Percentiles rank a stretch among this genome's conserved stretches.
phyloP scores from a whole-genome alignment of 2,113 vertebrate species.

The Proterorhinus semilunaris region DNA sequence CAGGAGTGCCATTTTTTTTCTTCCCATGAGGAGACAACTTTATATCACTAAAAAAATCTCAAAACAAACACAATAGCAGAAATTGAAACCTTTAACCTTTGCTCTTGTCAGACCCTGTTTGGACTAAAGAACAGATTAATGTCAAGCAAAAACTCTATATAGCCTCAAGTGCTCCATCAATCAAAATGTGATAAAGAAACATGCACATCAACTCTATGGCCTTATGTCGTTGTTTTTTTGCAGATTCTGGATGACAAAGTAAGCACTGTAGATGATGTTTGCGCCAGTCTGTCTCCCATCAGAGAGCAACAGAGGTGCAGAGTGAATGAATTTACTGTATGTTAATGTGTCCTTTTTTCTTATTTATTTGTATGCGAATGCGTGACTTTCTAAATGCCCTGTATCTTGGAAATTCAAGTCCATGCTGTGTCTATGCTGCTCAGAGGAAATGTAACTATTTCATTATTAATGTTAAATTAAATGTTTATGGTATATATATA shows the following conservation, averaged over 20 bases:
- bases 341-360: conserved; percentile 6
- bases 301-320: conserved; percentile 45
- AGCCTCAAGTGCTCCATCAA: conserved; percentile 31
- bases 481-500: neutral
- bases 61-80: too few species aligned
- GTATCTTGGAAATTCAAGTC: conserved; percentile 35
- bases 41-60: too few species aligned
- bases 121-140: neutral
- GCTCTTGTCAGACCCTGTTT: neutral
- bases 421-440: conserved; percentile 34
- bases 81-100: neutral
- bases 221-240: conserved; percentile 50
- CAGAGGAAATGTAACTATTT: neutral
- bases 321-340: conserved; percentile 21
- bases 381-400: conserved; percentile 16
- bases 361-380: neutral
- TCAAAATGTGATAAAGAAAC: conserved; percentile 33
- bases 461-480: neutral
- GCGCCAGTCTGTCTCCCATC: conserved; percentile 43
- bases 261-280: conserved; percentile 74
- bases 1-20: too few species aligned
- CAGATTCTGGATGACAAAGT: conserved; percentile 73
- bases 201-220: conserved; percentile 43
- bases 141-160: conserved; percentile 7
- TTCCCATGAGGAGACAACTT: too few species aligned